Base-by-base conservation (phyloP, 64 coral and sea anemone species). In the Pachyseris speciosa region DNA sequence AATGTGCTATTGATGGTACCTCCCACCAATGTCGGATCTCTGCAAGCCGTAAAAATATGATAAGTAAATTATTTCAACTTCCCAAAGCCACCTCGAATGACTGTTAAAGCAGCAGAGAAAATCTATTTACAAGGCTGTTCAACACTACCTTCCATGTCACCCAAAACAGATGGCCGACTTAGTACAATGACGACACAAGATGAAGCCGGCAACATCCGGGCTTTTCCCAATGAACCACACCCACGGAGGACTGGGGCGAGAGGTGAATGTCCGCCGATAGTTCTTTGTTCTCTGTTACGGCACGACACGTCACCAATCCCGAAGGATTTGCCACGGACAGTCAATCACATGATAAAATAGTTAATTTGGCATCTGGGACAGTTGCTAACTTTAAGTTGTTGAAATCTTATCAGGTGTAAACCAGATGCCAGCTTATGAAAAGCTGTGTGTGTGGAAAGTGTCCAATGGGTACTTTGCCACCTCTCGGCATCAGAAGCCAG, bases 11-110 rank as follows among this genome's bases (percentile, higher is more conserved):
- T n/a, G 81, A 91, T 95, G 96, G 96, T 68, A 98, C 93, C 92
- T 95, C 85, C 96, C 96, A 98, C 96, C 96, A 98, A 79, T 90
- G 89, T 80, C 96, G 96, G 87, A 98, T 98, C 77, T 98, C 96
- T 95, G 88, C 83, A 94, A 90, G 87, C 65, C 83, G 83, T 81
- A 85, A 90, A 89, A 85, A 88, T 66, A 85, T 51, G 31, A 89
- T 80, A 49, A 86, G 90, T 85, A 90, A 76, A 80, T 72, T 41
- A 64, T 93, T 86, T 72, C 87, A 87, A 85, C 49, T 67, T 67
- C 84, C 53, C 64, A 78, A 83, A 84, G 92, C 51, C 87, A 90
- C 42, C 74, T 45, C 80, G 86, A 97, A 86, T 50, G 75, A 88
- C 64, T 72, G 79, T 37, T 90, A 73, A 93, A 93, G 86, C 80